Percentiles rank a stretch among this genome's conserved stretches.
phyloP scores from a whole-genome alignment of 2,888 invertebrate genomes.

The Phoronis australis region DNA sequence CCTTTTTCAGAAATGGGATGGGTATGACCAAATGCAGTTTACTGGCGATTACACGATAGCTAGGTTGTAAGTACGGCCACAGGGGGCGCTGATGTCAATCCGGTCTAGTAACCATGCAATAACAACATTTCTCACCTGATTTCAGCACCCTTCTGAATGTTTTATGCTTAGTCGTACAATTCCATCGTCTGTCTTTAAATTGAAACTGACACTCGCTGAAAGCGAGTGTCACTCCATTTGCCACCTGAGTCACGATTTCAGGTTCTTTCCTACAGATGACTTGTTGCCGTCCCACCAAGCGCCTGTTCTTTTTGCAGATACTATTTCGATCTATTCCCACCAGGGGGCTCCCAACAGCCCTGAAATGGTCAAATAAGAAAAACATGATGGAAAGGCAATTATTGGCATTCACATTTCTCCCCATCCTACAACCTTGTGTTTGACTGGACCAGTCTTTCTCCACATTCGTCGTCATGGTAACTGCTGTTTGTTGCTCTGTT shows the following conservation, averaged over 20 bases:
- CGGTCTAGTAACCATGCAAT: not conserved
- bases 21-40: not conserved
- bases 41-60: not conserved
- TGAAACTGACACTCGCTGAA: conserved; percentile 80
- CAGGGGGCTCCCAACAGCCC: conserved; percentile 66
- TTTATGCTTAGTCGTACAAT: conserved; percentile 73
- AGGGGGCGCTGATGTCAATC: no score
- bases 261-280: conserved; percentile 73
- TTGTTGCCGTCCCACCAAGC: conserved; percentile 64
- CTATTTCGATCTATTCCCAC: conserved; percentile 83
- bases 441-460: no score
- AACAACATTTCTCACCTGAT: conserved; percentile 61
- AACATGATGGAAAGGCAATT: no score
- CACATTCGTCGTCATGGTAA: no score
- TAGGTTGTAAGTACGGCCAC: no score
- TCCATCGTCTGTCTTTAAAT: conserved; percentile 77
- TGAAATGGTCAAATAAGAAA: conserved; percentile 25
- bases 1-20: no score
- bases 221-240: conserved; percentile 66
- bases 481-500: no score
- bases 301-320: conserved; percentile 79
- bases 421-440: no score
- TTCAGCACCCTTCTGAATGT: conserved; percentile 79
- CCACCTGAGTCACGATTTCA: conserved; percentile 74
- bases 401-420: no score